phyloP scores from a whole-genome alignment of 1,140 invertebrate genomes.

The Listronotus bonariensis region DNA sequence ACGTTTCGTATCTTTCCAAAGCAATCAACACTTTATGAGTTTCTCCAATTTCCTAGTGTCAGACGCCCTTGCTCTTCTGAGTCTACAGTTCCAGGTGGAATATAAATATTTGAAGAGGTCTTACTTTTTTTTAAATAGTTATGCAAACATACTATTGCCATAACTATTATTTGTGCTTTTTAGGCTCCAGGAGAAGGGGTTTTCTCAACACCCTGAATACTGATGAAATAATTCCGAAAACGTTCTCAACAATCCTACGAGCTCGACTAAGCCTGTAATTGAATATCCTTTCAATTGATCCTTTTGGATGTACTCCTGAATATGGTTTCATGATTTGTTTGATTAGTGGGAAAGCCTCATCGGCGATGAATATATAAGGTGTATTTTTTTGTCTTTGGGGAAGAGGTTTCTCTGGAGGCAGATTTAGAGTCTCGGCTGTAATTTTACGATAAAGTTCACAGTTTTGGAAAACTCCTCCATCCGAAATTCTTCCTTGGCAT shows the following conservation, averaged over 20 bases:
- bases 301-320: slow-evolving; percentile 38
- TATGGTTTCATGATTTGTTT: slow-evolving; percentile 54
- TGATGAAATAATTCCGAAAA: too few species aligned
- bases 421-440: slow-evolving; percentile 13
- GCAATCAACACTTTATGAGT: too few species aligned
- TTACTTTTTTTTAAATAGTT: too few species aligned
- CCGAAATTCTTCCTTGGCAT: slow-evolving; percentile 45
- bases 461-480: slow-evolving; percentile 48
- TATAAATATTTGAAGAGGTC: too few species aligned
- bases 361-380: slow-evolving; percentile 45
- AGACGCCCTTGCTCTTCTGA: too few species aligned
- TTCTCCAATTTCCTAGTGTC: too few species aligned
- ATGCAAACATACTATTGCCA: too few species aligned
- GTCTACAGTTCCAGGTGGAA: too few species aligned
- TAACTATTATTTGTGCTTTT: too few species aligned
- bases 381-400: slow-evolving; percentile 33
- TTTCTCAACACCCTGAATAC: too few species aligned
- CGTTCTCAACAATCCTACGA: slow-evolving; percentile 19
- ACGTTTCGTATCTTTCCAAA: too few species aligned
- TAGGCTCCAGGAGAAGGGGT: too few species aligned
- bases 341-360: slow-evolving; percentile 49
- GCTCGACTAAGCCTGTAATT: slow-evolving; percentile 51
- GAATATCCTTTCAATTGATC: slow-evolving; percentile 44
- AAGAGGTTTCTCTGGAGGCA: slow-evolving; percentile 24
- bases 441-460: slow-evolving; percentile 38